Base-by-base conservation (phyloP, 2,888 invertebrate genomes). In the Drosophila kanekoi region DNA sequence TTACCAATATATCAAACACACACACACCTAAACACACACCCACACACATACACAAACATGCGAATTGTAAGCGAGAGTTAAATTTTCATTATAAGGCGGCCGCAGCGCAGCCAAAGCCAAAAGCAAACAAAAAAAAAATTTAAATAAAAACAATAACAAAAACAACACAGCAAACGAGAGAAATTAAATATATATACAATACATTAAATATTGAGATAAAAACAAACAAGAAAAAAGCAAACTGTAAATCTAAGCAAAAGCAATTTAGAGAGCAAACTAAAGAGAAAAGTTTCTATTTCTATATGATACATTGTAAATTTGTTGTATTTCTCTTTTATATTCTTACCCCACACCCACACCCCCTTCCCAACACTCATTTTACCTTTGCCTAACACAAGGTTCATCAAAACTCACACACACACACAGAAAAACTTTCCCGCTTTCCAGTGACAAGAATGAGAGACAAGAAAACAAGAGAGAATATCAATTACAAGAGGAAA, bases 61-160 rank as follows among this genome's bases (percentile, higher is more conserved):
- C 32, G 52, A 67, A 65, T 45, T 67, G 54, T 72, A 72, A 65
- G 62, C 71, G 73, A 40, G 52, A 73, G 48, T 45, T 32, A 54
- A 51, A 54, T 38, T 57, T 67, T 64, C 64, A 70, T 73, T 51
- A 48, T 33, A 20, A 23, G 70, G 65, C 60, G 63, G 75, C 79
- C 63, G 75, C 79, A 76, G 79, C 48, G 75, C 79, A 76, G 79
- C 54, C 75, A 68, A 66, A 88, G 82, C 82, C 82, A 82, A 82
- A 88, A 82, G 87, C 84, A 88, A 88, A 89, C 88, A 85, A 72
- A 72, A 75, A 60, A 60, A 52, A 28, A 14, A 67, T 60, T 8
- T 13, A 23, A 62, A 62, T 52, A 53, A 62, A 56, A 66, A 79
- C 63, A 79, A 60, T 28, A 67, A 65, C 43, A 68, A 65, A 58